A percentile compares a stretch with the other conserved stretches of the same genome.
These are phyloP conservation scores for Noctua comes DNA, from an alignment of 2,888 invertebrate species.

Conservation along the genomic window DNA sequence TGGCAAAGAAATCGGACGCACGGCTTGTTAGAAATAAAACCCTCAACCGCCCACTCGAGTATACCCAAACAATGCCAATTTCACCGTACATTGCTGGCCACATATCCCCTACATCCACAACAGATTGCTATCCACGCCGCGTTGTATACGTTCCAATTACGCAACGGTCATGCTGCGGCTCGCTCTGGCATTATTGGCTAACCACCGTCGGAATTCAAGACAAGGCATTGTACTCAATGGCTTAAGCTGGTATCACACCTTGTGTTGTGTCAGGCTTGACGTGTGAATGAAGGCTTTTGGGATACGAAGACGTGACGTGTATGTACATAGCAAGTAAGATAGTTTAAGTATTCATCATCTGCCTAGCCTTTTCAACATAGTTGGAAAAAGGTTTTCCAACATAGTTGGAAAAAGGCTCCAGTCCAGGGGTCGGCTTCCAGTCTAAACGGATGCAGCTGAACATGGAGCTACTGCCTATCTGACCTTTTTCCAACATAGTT, in stretches of 20 bases:
- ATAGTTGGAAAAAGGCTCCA: too few relatives aligned
- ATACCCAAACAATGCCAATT: conserved; percentile 18
- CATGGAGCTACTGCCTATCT: too few relatives aligned
- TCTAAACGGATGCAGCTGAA: too few relatives aligned
- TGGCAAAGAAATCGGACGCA: not conserved
- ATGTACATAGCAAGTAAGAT: not conserved
- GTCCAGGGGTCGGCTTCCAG: not conserved
- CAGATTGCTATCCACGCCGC: conserved; percentile 31
- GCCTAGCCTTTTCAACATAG: too few relatives aligned
- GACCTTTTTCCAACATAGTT: too few relatives aligned
- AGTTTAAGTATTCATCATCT: not conserved
- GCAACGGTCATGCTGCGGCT: conserved; percentile 41
- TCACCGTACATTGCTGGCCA: conserved; percentile 35
- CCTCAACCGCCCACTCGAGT: not conserved
- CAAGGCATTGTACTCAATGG: not conserved
- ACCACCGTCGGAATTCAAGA: conserved; percentile 49
- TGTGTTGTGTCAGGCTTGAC: not conserved
- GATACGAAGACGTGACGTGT: too few relatives aligned
- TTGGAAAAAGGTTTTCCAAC: too few relatives aligned
- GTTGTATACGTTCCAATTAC: conserved; percentile 61
- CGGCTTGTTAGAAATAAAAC: not conserved
- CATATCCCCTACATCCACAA: conserved; percentile 21
- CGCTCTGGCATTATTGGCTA: conserved; percentile 34
- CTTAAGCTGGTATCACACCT: not conserved
- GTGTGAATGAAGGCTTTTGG: not conserved